Base-by-base conservation (phyloP, 2,888 invertebrate genomes). In the Netelia melanura region DNA sequence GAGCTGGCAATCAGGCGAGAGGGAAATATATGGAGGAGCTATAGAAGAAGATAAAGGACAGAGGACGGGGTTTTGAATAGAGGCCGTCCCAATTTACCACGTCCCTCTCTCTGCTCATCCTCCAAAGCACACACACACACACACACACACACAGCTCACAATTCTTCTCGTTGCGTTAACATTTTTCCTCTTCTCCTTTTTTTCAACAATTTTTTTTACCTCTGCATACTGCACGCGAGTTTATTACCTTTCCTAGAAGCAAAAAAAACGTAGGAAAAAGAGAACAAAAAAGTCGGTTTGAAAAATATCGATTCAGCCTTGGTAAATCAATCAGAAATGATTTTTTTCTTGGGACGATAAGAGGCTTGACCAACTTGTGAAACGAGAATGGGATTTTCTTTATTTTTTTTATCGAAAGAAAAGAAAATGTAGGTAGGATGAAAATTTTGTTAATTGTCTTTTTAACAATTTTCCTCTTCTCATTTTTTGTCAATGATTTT, bases 1-100 rank as follows among this genome's bases (percentile, higher is more conserved):
- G 67, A 23, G 67, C 54, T 67, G 11, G 71, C 67, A 74, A 74
- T 74, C 61, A n/a, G 61, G 52, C 67, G 23, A n/a, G 56, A 30
- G 38, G 30, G 48, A 17, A 70, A 71, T 56, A 56, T 56, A 25
- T 21, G 56, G 17, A 9, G 25, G 23, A n/a, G 68, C 11, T 67
- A 67, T 48, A 67, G 52, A 14, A 52, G n/a, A 68, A 52, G 52
- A 38, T 56, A 58, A 56, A 21, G 56, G 17, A 56, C 56, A 44
- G 44, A 21, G 65, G 8, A 38, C n/a, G 25, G 38, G 64, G 52
- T 21, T 44, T 79, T 71, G 71, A 65, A 79, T 71, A 64, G 64
- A 23, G 23, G 23, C 14, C 62, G 70, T 54, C 43, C 25, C 71
- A 71, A 79, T 71, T 64, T 48, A 43, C 52, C 54, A 64, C 48